phyloP scores from a whole-genome alignment of 2,888 invertebrate genomes.

The Diarsia mendica region DNA sequence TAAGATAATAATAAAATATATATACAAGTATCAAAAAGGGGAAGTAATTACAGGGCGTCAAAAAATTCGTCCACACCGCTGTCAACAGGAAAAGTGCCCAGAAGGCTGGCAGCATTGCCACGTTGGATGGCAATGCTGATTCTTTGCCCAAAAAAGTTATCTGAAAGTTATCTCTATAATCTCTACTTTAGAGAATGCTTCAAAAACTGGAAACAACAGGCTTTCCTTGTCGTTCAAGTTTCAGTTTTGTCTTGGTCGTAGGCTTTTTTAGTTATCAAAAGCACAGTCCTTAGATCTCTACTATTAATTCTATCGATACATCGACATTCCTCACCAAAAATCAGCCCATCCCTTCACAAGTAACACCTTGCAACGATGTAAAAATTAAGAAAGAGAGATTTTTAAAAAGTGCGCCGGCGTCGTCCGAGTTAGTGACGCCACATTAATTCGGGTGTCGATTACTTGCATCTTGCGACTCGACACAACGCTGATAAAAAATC shows the following conservation, averaged over 20 bases:
- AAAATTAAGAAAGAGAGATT: slow-evolving; percentile 89
- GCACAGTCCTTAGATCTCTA: background rate
- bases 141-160: too few relatives aligned
- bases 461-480: slow-evolving; percentile 71
- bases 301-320: slow-evolving; percentile 35
- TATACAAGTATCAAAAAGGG: too few relatives aligned
- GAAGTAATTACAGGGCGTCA: too few relatives aligned
- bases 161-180: too few relatives aligned
- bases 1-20: too few relatives aligned
- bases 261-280: background rate
- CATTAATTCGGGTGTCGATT: slow-evolving; percentile 89
- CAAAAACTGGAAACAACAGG: background rate
- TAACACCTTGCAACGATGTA: slow-evolving; percentile 89
- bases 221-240: background rate
- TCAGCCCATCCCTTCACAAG: slow-evolving; percentile 67
- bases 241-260: background rate
- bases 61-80: too few relatives aligned
- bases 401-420: slow-evolving; percentile 80
- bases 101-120: too few relatives aligned
- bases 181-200: too few relatives aligned
- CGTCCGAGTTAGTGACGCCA: slow-evolving; percentile 88
- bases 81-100: too few relatives aligned
- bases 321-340: slow-evolving; percentile 53
- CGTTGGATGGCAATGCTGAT: too few relatives aligned
- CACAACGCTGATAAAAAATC: slow-evolving; percentile 74